These are phyloP conservation scores for Daubentonia madagascariensis DNA, from an alignment of 2,113 vertebrate genomes.

Conservation along the genomic window DNA sequence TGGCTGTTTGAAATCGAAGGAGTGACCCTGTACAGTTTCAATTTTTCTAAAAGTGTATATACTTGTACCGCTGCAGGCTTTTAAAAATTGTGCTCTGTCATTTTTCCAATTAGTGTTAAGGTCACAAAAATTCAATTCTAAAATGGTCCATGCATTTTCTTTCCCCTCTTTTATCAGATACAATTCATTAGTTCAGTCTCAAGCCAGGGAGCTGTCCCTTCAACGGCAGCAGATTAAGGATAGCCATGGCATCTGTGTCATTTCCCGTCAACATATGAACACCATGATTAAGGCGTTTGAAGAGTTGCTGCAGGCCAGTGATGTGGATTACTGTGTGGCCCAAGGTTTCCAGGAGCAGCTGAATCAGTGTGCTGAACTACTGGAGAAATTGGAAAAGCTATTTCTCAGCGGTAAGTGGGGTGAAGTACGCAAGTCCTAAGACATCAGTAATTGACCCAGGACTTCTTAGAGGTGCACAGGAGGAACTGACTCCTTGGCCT, in stretches of 20 bases:
- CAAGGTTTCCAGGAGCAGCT: conserved; percentile 90
- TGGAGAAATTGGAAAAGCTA: conserved; percentile 87
- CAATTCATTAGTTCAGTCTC: conserved; percentile 90
- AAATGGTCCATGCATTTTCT: conserved; percentile 55
- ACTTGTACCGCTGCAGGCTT: conserved; percentile 60
- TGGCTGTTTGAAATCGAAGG: conserved; percentile 57
- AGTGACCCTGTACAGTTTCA: conserved; percentile 45
- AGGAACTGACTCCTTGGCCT: not conserved
- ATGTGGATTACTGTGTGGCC: conserved; percentile 86
- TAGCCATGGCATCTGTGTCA: conserved; percentile 83
- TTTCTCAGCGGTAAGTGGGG: conserved; percentile 85
- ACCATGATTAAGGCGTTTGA: conserved; percentile 88
- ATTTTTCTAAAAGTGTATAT: conserved; percentile 48
- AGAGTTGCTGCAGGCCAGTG: conserved; percentile 89
- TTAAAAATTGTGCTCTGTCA: conserved; percentile 62
- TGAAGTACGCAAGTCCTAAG: accelerated
- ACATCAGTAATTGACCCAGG: accelerated
- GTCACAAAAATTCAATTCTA: conserved; percentile 63
- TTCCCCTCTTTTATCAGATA: conserved; percentile 82
- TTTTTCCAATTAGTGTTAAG: conserved; percentile 73
- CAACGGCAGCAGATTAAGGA: conserved; percentile 92
- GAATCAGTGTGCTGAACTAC: conserved; percentile 84
- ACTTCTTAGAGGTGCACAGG: not conserved
- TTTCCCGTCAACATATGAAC: conserved; percentile 87
- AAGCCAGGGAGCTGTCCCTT: conserved; percentile 90